Percentiles rank a stretch among this genome's conserved stretches.
Evolutionary conservation across 2,113 vertebrate species (phyloP).

Genomic region (Megaceryle torquata): DNA sequence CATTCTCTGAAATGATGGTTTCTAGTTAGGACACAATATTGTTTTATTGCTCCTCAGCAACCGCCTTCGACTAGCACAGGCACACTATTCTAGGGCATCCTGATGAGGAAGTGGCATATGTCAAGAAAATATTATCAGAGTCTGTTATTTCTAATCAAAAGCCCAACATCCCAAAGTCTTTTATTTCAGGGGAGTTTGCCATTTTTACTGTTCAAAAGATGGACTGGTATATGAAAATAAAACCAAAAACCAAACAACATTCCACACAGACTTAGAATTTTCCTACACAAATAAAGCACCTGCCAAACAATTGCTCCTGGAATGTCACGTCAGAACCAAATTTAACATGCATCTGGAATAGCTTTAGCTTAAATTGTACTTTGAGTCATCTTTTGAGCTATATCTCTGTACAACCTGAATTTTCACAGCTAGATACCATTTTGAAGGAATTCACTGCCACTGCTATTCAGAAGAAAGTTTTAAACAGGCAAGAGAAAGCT

Average conservation of each 20-base stretch:
- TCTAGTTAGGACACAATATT: not conserved
- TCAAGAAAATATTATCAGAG: not conserved
- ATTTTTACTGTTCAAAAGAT: not conserved
- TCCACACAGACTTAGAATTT: not conserved
- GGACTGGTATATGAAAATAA: not conserved
- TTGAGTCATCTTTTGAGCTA: not conserved
- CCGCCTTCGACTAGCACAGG: not conserved
- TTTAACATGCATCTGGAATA: not conserved
- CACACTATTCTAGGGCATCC: not conserved
- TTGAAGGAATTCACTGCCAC: not conserved
- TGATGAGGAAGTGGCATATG: not conserved
- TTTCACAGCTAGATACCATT: not conserved
- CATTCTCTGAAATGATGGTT: no score
- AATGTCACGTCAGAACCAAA: not conserved
- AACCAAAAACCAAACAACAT: not conserved
- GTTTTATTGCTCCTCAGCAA: not conserved
- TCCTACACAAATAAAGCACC: fast-evolving
- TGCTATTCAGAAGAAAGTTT: not conserved
- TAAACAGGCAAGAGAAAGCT: not conserved
- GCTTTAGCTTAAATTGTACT: not conserved
- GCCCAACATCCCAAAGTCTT: not conserved
- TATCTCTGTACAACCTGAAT: not conserved
- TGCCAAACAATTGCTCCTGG: not conserved
- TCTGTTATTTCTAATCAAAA: not conserved
- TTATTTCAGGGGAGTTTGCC: not conserved